These are phyloP conservation scores for Eptatretus atami DNA, from an alignment of 2,797 vertebrate genomes.

Conservation along the genomic window DNA sequence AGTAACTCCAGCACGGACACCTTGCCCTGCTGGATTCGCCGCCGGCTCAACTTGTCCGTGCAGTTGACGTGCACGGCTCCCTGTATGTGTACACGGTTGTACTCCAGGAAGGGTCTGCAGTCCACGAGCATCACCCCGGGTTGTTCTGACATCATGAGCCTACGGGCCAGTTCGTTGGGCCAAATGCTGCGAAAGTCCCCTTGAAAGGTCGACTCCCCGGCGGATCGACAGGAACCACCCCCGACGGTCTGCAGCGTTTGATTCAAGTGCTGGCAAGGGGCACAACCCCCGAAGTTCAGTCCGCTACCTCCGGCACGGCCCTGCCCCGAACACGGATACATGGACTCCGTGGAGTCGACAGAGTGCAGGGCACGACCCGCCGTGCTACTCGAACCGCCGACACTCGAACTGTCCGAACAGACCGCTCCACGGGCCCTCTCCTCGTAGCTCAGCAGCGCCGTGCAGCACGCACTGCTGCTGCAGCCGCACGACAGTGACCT, in stretches of 20 bases:
- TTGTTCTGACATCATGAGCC: constrained; percentile 24
- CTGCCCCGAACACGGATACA: neutral
- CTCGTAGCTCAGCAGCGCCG: constrained; percentile 61
- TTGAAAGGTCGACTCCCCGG: neutral
- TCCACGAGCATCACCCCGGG: constrained; percentile 57
- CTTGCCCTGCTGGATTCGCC: constrained; percentile 85
- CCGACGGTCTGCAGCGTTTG: neutral
- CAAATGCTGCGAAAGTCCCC: constrained; percentile 37
- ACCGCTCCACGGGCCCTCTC: constrained; percentile 31
- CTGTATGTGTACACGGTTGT: constrained; percentile 83
- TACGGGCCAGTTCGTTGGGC: constrained; percentile 65
- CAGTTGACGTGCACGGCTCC: constrained; percentile 94
- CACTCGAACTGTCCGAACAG: neutral
- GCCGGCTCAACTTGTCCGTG: constrained; percentile 83
- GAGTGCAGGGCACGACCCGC: neutral
- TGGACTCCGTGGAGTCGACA: neutral
- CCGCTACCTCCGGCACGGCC: neutral
- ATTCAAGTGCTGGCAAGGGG: neutral
- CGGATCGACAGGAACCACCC: neutral
- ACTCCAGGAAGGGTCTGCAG: constrained; percentile 87
- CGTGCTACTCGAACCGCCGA: neutral
- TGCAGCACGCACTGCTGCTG: constrained; percentile 95
- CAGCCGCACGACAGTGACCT: constrained; percentile 97
- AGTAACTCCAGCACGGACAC: constrained; percentile 92
- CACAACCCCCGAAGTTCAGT: neutral